These are phyloP conservation scores for Linyphia triangularis DNA, from an alignment of 2,888 invertebrate species.

Conservation along the genomic window DNA sequence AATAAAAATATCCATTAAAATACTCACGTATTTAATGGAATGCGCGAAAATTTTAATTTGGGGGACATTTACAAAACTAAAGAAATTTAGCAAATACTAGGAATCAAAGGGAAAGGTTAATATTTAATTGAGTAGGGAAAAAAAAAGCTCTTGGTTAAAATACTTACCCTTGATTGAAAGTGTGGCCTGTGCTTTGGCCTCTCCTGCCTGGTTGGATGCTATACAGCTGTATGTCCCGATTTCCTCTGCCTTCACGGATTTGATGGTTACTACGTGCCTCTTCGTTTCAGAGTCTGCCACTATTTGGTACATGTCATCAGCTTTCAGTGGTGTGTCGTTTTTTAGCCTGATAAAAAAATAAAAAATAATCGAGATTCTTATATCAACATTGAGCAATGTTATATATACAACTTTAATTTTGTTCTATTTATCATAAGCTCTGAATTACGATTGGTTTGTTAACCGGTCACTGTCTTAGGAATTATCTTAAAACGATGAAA, in stretches of 20 bases:
- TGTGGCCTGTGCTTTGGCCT: slow-evolving; percentile 87
- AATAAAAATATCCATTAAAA: too few species aligned
- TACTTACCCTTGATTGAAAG: slow-evolving; percentile 81
- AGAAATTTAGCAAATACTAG: too few species aligned
- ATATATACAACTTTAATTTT: too few species aligned
- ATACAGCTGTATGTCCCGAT: slow-evolving; percentile 91
- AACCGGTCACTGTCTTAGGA: too few species aligned
- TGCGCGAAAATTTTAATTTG: too few species aligned
- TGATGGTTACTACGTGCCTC: slow-evolving; percentile 89
- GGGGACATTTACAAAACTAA: too few species aligned
- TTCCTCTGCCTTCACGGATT: slow-evolving; percentile 88
- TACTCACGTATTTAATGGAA: too few species aligned
- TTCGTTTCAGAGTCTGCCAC: slow-evolving; percentile 92
- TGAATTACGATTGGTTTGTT: too few species aligned
- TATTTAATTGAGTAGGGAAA: too few species aligned
- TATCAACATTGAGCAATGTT: neutral
- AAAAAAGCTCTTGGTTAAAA: neutral
- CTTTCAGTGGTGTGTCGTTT: slow-evolving; percentile 75
- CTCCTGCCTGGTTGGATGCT: slow-evolving; percentile 91
- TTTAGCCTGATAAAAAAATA: slow-evolving; percentile 74
- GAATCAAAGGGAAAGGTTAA: too few species aligned
- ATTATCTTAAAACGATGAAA: too few species aligned
- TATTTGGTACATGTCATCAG: slow-evolving; percentile 82
- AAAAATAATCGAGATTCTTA: neutral
- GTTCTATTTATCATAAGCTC: too few species aligned